Evolutionary conservation across 2,888 invertebrate species (phyloP), one percentile per base, ranked within the genome.

Genomic region (Hypolimnas misippus): DNA sequence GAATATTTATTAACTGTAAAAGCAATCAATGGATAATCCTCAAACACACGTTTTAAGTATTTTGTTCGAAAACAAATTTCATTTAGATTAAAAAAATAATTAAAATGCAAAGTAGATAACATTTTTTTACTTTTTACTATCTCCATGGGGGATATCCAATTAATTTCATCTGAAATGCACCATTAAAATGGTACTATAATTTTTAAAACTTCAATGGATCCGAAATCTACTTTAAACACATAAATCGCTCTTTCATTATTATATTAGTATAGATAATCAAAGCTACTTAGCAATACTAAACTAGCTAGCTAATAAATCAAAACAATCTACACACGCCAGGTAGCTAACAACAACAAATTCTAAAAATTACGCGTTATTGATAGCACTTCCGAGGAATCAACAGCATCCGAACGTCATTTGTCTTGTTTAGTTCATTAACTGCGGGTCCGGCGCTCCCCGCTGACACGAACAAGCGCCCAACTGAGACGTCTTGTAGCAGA

Each of bases 371-470:
- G 4, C 10, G 19, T 46, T 21, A 46, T 46, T 46, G 44, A 46
- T 46, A 46, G 44, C 44, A 21, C 19, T 46, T 46, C 44, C 44
- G 44, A 12, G 44, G n/a, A 21, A 46, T 46, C 21, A 46, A 46
- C 44, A 4, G 44, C 17, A 17, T 19, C 8, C 19, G n/a, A 19
- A 12, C 12, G 44, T 46, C 19, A 5, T 46, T 46, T 46, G n/a
- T 46, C 44, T 46, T 21, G 44, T 46, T 46, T 46, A 46, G 44
- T 46, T 46, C 44, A 46, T 46, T 46, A 46, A 42, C 42, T 42
- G 3, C 42, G 10, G 42, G 10, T 6, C 10, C 44, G 17, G n/a
- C 12, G 12, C 44, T 19, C n/a, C 44, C 44, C 44, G 44, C 44
- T 46, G 44, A 46, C 44, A 21, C 19, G 12, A 4, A 42, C 42